phyloP scores from a whole-genome alignment of 2,888 invertebrate genomes.

The Cremastobaeus sp. region DNA sequence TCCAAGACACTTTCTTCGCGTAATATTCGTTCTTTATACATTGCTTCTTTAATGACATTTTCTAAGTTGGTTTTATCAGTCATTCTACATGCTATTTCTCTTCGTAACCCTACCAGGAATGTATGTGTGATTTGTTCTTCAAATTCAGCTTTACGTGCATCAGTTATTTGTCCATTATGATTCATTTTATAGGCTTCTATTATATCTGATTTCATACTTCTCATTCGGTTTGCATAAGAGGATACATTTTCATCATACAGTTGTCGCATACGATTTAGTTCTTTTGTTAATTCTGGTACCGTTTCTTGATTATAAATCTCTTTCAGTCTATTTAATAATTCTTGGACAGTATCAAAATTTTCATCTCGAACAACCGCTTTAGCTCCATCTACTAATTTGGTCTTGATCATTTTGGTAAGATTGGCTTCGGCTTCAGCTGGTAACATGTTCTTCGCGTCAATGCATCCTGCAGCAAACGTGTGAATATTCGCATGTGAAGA shows the following conservation, averaged over 20 bases:
- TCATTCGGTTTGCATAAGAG: neutral
- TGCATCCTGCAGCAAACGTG: conserved; percentile 8
- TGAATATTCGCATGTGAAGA: neutral
- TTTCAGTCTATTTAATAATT: neutral
- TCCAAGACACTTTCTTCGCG: neutral
- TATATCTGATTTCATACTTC: neutral
- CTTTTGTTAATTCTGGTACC: neutral
- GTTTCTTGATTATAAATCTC: conserved; percentile 5
- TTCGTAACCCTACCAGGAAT: conserved; percentile 8
- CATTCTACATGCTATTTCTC: neutral
- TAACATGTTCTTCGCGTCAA: conserved; percentile 11
- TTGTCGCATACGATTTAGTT: conserved; percentile 1
- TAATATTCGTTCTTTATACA: neutral
- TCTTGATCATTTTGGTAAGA: conserved; percentile 3
- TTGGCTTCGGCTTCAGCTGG: neutral
- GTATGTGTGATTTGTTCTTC: neutral
- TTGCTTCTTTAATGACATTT: neutral
- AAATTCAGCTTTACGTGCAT: neutral
- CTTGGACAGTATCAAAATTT: conserved; percentile 3
- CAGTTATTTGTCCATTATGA: neutral
- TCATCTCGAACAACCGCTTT: neutral
- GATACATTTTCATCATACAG: conserved; percentile 7
- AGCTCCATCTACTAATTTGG: neutral
- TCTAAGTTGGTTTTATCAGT: neutral
- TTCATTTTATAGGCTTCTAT: neutral